Conservation (phyloP, 2,797 vertebrate species). For the Avahi laniger region DNA sequence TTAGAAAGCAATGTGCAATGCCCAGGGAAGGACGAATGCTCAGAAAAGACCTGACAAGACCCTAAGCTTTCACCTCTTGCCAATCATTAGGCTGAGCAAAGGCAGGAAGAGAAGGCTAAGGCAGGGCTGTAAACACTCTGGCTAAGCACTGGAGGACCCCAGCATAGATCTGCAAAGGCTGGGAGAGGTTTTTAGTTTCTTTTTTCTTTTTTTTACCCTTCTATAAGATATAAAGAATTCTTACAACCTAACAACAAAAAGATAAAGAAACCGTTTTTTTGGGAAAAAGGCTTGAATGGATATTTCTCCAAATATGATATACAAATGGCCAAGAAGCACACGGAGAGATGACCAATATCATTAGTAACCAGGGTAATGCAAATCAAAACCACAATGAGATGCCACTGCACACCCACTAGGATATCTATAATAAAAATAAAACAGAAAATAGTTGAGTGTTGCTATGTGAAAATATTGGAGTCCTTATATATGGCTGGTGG, state of each 20-base stretch:
- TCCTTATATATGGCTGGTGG: not conserved
- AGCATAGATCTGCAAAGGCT: not conserved
- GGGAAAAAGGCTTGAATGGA: not conserved
- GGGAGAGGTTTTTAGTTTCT: not conserved
- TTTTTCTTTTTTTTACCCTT: not conserved
- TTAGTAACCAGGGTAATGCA: not conserved
- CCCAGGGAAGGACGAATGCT: not conserved
- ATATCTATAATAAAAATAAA: not conserved
- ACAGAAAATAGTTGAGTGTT: not conserved
- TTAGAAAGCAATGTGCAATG: not conserved
- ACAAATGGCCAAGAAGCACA: not conserved
- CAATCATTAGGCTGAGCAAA: not conserved
- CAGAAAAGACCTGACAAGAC: not conserved
- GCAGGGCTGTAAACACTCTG: not conserved
- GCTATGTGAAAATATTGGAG: not conserved
- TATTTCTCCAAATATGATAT: not conserved
- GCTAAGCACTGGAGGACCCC: not conserved
- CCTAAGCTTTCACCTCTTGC: not conserved
- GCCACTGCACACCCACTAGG: not conserved
- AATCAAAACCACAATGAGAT: not conserved
- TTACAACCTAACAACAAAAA: not conserved
- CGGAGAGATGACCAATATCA: not conserved
- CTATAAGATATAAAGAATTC: not conserved
- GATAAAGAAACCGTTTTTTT: not conserved
- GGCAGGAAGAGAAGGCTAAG: not conserved